Percentiles rank a stretch among this genome's conserved stretches.
Conservation (phyloP, 1,140 invertebrate genomes). For the Papilio dardanus region DNA sequence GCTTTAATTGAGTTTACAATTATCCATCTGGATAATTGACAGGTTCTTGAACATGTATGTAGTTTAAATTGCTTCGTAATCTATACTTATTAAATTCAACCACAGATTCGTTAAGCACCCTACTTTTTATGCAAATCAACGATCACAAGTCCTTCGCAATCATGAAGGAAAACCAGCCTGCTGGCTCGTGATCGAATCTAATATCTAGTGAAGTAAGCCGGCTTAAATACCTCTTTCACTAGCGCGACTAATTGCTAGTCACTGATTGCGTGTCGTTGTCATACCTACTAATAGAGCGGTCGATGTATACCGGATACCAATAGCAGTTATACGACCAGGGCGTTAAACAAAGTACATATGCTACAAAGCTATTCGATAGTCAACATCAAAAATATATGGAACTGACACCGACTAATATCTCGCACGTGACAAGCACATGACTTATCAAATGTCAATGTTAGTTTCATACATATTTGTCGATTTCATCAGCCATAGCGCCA, state of each 20-base stretch:
- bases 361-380: too few relatives aligned
- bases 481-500: too few relatives aligned
- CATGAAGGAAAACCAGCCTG: not conserved
- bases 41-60: constrained; percentile 11
- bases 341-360: too few relatives aligned
- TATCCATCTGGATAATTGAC: not conserved
- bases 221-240: not conserved
- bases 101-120: not conserved
- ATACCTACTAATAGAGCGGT: not conserved
- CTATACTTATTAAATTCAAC: constrained; percentile 11
- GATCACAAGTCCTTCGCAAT: constrained; percentile 8
- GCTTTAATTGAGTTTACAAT: not conserved
- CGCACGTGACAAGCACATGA: too few relatives aligned
- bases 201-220: not conserved
- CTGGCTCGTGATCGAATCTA: not conserved
- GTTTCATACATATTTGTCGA: too few relatives aligned
- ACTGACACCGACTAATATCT: too few relatives aligned
- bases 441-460: too few relatives aligned
- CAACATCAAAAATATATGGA: too few relatives aligned
- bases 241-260: not conserved
- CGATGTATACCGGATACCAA: not conserved
- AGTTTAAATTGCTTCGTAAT: constrained; percentile 4
- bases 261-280: not conserved
- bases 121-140: constrained; percentile 3
- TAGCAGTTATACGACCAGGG: too few relatives aligned